phyloP scores from a whole-genome alignment of 2,888 invertebrate genomes.

The Cerastis rubricosa region DNA sequence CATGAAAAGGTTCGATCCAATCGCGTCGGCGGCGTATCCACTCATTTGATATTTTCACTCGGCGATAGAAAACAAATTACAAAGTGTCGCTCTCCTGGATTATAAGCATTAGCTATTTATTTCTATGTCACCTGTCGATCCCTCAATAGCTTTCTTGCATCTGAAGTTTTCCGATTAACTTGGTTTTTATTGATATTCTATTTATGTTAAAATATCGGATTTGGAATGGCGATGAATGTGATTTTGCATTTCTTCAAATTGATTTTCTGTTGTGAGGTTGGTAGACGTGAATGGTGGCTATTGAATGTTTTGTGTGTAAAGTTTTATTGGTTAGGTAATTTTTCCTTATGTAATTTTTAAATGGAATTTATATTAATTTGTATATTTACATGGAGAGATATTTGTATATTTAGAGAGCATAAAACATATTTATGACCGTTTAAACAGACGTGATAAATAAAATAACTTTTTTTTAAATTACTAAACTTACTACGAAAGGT shows the following conservation, averaged over 20 bases:
- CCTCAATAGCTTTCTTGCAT: conserved; percentile 81
- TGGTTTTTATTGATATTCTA: conserved; percentile 72
- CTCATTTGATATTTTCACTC: conserved; percentile 90
- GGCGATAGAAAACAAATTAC: conserved; percentile 88
- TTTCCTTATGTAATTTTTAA: conserved; percentile 18
- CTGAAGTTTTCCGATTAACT: conserved; percentile 87
- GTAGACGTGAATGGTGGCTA: conserved; percentile 36
- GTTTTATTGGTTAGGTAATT: conserved; percentile 14
- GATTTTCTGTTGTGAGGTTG: conserved; percentile 63
- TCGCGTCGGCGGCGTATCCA: conserved; percentile 85
- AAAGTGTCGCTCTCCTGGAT: conserved; percentile 83
- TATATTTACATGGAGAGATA: neutral
- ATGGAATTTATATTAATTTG: conserved; percentile 4
- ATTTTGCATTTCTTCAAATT: conserved; percentile 76
- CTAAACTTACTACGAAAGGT: too few relatives aligned
- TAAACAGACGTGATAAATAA: neutral
- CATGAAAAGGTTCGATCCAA: conserved; percentile 90
- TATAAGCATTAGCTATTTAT: conserved; percentile 81
- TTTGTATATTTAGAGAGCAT: neutral
- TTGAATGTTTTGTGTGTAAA: conserved; percentile 49
- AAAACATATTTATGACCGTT: neutral
- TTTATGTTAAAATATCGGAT: conserved; percentile 59
- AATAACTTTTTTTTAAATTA: neutral
- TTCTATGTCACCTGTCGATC: conserved; percentile 88
- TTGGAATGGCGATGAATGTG: conserved; percentile 73